Percentiles rank a stretch among this genome's conserved stretches.
These are phyloP conservation scores for Nyleta sp. DNA, from an alignment of 2,888 invertebrate genomes.

Conservation along the genomic window DNA sequence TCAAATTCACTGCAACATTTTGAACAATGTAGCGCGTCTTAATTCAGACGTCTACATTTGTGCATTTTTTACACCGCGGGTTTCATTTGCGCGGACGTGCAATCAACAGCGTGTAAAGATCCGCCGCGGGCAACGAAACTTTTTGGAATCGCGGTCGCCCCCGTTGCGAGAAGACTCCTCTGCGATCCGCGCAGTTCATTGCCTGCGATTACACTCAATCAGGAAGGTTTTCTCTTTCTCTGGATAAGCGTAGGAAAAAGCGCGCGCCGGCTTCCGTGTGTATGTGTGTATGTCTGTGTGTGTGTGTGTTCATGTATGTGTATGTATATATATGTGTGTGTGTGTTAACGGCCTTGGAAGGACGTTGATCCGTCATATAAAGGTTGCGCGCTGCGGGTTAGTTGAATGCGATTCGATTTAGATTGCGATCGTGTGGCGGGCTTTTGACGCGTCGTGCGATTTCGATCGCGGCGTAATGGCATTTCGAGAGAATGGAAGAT, in stretches of 20 bases:
- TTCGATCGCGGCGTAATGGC: constrained; percentile 26
- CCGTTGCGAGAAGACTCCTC: no score
- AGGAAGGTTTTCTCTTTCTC: constrained; percentile 58
- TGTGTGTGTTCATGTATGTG: no score
- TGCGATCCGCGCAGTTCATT: constrained; percentile 49
- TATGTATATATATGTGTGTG: constrained; percentile 5
- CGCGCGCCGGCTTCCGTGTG: neutral
- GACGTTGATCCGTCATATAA: constrained; percentile 59
- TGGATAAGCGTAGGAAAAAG: constrained; percentile 49
- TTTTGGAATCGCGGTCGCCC: no score
- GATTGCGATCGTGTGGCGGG: constrained; percentile 24
- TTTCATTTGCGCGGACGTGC: no score
- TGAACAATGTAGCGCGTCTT: no score
- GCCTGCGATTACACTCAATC: constrained; percentile 54
- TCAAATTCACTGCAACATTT: no score
- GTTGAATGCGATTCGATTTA: constrained; percentile 45
- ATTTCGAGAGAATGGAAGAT: constrained; percentile 10
- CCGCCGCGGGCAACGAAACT: no score
- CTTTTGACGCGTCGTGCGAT: constrained; percentile 23
- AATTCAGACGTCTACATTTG: no score
- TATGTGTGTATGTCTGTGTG: constrained; percentile 2
- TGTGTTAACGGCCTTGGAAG: constrained; percentile 59
- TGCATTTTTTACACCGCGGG: no score
- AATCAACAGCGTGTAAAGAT: no score
- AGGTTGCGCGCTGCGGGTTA: constrained; percentile 54